Evolutionary conservation across 2,888 invertebrate genomes (phyloP), one percentile per base, ranked within the genome.

Genomic region (Acleris literana): DNA sequence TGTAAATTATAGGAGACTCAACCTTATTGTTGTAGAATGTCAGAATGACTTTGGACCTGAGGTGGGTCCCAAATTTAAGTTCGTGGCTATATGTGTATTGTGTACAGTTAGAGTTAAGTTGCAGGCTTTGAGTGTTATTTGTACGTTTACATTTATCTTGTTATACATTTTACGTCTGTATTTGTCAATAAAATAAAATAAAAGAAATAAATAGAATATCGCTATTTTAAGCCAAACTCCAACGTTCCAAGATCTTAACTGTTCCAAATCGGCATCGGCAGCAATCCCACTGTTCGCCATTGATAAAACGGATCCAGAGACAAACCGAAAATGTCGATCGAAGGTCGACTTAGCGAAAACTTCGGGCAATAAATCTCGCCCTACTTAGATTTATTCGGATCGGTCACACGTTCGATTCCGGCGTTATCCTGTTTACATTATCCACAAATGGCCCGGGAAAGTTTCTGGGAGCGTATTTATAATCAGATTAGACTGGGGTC

Each of bases 341-440:
- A 13, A 33, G 43, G 59, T 49, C 54, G 66, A 52, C 57, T 66
- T 57, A 46, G 62, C 57, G 20, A 57, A 49, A 66, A 66, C 62
- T 66, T 66, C 11, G 11, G 6, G 16, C 52, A 5, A 66, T 66
- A 66, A 66, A 66, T 66, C 62, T 52, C 52, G 51, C 43, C 39
- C 60, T 22, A 48, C 61, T 53, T 66, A 66, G 61, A 66, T 66
- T 66, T 65, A 60, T 66, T 57, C 62, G 51, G 46, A 57, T 66
- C 57, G 66, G 66, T 56, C 59, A 59, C 68, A 61, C 57, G 68
- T 68, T 66, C 60, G 63, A 58, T 55, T 52, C 63, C 63, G 17
- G 63, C 57, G 54, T 68, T 70, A 68, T 70, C 70, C 68, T 71
- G 70, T 71, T 73, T 72, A 70, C 69, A 68, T 64, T 68, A 67